Evolutionary conservation across 37 sponge, comb jelly and placozoan species (phyloP).

Genomic region (Bolinopsis microptera): DNA sequence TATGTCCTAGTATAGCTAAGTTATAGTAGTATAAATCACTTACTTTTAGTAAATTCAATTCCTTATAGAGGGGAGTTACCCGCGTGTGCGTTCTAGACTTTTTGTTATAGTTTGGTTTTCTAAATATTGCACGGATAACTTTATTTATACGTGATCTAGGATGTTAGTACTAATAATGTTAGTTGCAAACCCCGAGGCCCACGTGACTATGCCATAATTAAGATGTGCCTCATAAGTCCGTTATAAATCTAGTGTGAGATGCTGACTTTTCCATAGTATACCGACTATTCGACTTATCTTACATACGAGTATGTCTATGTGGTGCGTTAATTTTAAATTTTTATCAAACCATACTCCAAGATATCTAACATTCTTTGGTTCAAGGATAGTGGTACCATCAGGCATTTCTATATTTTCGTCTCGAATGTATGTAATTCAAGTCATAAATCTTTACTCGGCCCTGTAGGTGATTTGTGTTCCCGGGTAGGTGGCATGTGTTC

Average conservation of each 20-base stretch:
- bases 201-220: slow-evolving; percentile 16
- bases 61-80: not conserved
- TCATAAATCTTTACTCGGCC: too few species aligned
- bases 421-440: not conserved
- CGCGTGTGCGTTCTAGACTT: not conserved
- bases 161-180: not conserved
- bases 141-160: not conserved
- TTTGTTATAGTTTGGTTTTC: not conserved
- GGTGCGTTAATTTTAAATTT: not conserved
- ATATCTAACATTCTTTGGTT: slow-evolving; percentile 36
- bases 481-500: too few species aligned
- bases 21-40: not conserved
- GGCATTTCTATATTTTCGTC: slow-evolving; percentile 34
- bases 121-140: not conserved
- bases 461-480: too few species aligned
- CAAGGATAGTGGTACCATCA: not conserved
- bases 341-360: not conserved
- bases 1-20: not conserved
- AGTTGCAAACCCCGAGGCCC: not conserved
- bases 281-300: slow-evolving; percentile 15
- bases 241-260: not conserved
- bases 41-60: not conserved
- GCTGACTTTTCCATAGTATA: not conserved
- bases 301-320: not conserved
- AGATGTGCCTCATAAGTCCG: not conserved